Conservation (phyloP, 2,888 invertebrate genomes). For the Eueremaeus valkanovi region DNA sequence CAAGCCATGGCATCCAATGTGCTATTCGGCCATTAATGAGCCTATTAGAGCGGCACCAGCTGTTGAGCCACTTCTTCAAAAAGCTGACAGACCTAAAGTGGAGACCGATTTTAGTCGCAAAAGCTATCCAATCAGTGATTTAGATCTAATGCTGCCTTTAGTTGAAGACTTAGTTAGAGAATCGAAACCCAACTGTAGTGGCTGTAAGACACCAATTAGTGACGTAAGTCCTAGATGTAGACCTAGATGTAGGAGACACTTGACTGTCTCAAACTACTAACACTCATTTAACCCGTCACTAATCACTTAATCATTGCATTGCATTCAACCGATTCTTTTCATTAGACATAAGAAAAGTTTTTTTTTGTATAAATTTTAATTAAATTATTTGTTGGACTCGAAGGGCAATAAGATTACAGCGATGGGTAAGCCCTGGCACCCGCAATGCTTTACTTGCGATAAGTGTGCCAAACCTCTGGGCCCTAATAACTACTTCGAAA, state of each 20-base stretch:
- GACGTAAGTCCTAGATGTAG: conserved; percentile 52
- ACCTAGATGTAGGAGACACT: no score
- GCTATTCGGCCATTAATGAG: conserved; percentile 98
- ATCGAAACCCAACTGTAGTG: conserved; percentile 96
- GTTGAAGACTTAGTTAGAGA: conserved; percentile 10
- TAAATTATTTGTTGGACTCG: no score
- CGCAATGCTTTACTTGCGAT: conserved; percentile 98
- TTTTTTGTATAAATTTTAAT: no score
- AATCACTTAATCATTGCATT: no score
- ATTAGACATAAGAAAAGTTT: no score
- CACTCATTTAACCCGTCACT: no score
- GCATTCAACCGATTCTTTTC: no score
- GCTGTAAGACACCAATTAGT: conserved; percentile 96
- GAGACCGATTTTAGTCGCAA: conserved; percentile 1
- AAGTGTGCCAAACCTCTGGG: conserved; percentile 96
- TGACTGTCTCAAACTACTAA: neutral
- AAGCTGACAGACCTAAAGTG: conserved; percentile 6
- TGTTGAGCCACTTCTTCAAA: neutral
- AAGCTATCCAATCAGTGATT: neutral
- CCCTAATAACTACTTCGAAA: conserved; percentile 96
- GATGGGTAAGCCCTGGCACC: conserved; percentile 95
- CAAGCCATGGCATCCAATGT: conserved; percentile 98
- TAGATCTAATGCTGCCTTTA: conserved; percentile 9
- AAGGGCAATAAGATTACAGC: conserved; percentile 56
- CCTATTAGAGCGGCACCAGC: conserved; percentile 68